These are phyloP conservation scores for Porites divaricata DNA, from an alignment of 92 coral and sea anemone genomes.

Conservation along the genomic window DNA sequence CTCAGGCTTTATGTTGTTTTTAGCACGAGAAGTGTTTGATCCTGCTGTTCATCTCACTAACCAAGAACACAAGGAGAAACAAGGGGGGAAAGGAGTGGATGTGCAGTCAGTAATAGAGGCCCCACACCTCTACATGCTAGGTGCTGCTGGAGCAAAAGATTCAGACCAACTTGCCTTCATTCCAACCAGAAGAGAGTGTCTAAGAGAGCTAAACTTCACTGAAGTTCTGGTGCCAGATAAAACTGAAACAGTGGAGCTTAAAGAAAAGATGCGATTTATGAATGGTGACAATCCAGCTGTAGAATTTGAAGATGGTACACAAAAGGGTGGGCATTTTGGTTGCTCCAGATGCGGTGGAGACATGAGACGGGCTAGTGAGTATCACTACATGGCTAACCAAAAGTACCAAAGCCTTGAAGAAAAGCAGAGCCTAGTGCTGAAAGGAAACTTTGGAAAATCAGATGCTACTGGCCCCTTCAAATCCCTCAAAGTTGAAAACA, in stretches of 20 bases:
- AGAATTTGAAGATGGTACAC: conserved; percentile 54
- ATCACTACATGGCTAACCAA: conserved; percentile 43
- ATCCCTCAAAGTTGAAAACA: conserved; percentile 27
- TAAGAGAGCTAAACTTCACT: conserved; percentile 7
- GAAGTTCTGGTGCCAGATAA: neutral
- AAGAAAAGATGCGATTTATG: neutral
- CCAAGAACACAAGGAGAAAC: conserved; percentile 25
- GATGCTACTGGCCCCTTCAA: conserved; percentile 30
- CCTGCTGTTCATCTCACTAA: conserved; percentile 43
- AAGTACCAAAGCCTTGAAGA: conserved; percentile 24
- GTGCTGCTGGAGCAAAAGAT: conserved; percentile 45
- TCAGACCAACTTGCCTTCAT: conserved; percentile 42
- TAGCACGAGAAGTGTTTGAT: conserved; percentile 33
- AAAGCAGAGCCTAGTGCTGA: conserved; percentile 24
- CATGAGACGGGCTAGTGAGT: conserved; percentile 39
- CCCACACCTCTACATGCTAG: conserved; percentile 48
- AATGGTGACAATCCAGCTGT: conserved; percentile 51
- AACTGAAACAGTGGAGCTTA: neutral
- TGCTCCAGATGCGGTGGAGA: conserved; percentile 32
- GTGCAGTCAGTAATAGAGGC: conserved; percentile 40
- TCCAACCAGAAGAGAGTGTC: conserved; percentile 41
- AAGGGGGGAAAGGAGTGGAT: conserved; percentile 40
- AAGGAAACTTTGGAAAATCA: conserved; percentile 28
- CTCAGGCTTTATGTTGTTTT: conserved; percentile 47
- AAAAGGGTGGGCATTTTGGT: conserved; percentile 27